Base-by-base conservation (phyloP, 2,888 invertebrate genomes). In the Plemyria rubiginata region DNA sequence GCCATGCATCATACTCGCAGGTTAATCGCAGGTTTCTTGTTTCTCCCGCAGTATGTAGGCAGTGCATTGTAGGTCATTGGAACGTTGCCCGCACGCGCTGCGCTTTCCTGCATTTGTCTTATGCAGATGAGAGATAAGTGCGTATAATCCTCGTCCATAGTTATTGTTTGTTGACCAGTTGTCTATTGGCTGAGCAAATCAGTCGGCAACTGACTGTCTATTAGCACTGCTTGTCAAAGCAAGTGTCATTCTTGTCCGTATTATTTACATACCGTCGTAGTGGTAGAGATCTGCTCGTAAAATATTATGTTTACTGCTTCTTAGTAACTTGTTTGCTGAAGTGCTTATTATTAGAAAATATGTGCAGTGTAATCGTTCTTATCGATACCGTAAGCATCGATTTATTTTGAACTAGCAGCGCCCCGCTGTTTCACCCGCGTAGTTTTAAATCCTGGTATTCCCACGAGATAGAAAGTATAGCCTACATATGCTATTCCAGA, bases 71-170 rank as follows among this genome's bases (percentile, higher is more conserved):
- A 77, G 88, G 90, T 86, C 85, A 90, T 78, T 86, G 81, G 88
- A 80, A 86, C 89, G 78, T 73, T 74, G 77, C 74, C 74, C 70
- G 81, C 80, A 80, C 79, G 81, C 79, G 80, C 79, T 79, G 81
- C 86, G 79, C 87, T 88, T 88, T 87, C 86, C 80, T 87, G 81
- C 84, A 79, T 78, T 81, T 85, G 84, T 84, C 83, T 81, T 80
- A 82, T 84, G 82, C 81, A 84, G 80, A 85, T 85, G 73, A 76
- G 71, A 70, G 60, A 67, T 65, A 62, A 62, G 71, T 70, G 54
- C 49, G 29, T 54, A 64, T 64, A 66, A 65, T 60, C 54, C 58
- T 60, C 58, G 29, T 56, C 54, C 53, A 50, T 49, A 57, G 15
- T 50, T 38, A 65, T 62, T 56, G 38, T 61, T 62, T 57, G 45